Evolutionary conservation across 2,888 invertebrate species (phyloP).

Genomic region (Spicauda simplicius): DNA sequence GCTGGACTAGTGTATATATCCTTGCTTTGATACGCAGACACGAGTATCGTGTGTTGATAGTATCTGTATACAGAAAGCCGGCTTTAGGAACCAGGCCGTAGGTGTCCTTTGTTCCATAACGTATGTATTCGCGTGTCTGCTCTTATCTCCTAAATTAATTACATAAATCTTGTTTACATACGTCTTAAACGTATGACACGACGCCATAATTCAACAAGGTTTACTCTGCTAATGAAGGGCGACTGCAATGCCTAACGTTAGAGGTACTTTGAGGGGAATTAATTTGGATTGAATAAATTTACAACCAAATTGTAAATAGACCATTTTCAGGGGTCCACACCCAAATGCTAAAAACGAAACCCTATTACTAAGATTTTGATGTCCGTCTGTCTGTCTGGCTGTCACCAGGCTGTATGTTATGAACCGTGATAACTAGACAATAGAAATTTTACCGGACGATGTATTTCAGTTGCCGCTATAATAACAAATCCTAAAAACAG

Average conservation of each 20-base stretch:
- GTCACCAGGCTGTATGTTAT: too few species aligned
- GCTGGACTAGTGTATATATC: background rate
- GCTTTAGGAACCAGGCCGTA: conserved; percentile 43
- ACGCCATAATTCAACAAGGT: conserved; percentile 79
- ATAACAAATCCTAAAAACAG: too few species aligned
- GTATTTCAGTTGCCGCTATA: too few species aligned
- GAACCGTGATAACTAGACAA: too few species aligned
- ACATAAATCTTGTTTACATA: conserved; percentile 84
- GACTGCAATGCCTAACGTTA: conserved; percentile 53
- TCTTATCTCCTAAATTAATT: conserved; percentile 84
- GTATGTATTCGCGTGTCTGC: conserved; percentile 67
- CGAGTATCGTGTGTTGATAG: background rate
- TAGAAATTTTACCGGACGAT: too few species aligned
- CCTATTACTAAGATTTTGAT: too few species aligned
- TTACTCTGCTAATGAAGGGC: conserved; percentile 80
- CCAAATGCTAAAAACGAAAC: too few species aligned
- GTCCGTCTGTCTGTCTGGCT: too few species aligned
- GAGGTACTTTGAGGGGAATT: conserved; percentile 6
- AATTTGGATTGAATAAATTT: background rate
- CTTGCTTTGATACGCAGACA: background rate
- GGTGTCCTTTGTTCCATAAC: conserved; percentile 66
- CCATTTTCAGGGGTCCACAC: too few species aligned
- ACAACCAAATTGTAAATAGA: background rate
- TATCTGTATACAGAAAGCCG: conserved; percentile 35
- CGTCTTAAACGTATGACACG: conserved; percentile 83